Evolutionary conservation across 1,140 invertebrate genomes (phyloP).

Genomic region (Eumaeus atala): DNA sequence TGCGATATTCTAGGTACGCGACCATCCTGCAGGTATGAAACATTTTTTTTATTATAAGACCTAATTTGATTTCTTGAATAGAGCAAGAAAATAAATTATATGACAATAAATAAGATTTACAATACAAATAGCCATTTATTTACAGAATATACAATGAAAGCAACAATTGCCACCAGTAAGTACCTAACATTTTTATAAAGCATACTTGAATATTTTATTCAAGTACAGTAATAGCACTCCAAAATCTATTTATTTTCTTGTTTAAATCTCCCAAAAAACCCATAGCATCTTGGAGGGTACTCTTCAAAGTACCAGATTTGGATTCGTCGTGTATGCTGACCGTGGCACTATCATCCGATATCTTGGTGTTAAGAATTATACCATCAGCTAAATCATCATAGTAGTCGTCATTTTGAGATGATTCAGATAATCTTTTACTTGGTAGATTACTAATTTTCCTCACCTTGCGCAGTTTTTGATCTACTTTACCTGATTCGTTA

Average conservation of each 20-base stretch:
- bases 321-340: slow-evolving; percentile 39
- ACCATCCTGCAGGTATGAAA: too few relatives aligned
- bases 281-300: slow-evolving; percentile 44
- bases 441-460: slow-evolving; percentile 40
- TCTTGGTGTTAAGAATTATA: slow-evolving; percentile 40
- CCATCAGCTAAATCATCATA: slow-evolving; percentile 29
- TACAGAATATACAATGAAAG: slow-evolving; percentile 19
- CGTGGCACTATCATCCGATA: slow-evolving; percentile 37
- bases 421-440: slow-evolving; percentile 24
- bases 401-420: slow-evolving; percentile 25
- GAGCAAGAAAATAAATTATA: slow-evolving; percentile 2
- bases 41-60: background rate
- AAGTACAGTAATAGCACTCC: slow-evolving; percentile 41
- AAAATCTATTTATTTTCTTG: slow-evolving; percentile 47
- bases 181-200: background rate
- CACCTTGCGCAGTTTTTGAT: slow-evolving; percentile 40
- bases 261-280: slow-evolving; percentile 46
- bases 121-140: slow-evolving; percentile 13
- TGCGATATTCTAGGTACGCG: too few relatives aligned
- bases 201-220: slow-evolving; percentile 29
- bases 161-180: background rate
- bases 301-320: slow-evolving; percentile 40
- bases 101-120: background rate
- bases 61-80: background rate
- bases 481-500: slow-evolving; percentile 29